These are phyloP conservation scores for Falco novaeseelandiae DNA, from an alignment of 2,797 vertebrate species.

Conservation along the genomic window DNA sequence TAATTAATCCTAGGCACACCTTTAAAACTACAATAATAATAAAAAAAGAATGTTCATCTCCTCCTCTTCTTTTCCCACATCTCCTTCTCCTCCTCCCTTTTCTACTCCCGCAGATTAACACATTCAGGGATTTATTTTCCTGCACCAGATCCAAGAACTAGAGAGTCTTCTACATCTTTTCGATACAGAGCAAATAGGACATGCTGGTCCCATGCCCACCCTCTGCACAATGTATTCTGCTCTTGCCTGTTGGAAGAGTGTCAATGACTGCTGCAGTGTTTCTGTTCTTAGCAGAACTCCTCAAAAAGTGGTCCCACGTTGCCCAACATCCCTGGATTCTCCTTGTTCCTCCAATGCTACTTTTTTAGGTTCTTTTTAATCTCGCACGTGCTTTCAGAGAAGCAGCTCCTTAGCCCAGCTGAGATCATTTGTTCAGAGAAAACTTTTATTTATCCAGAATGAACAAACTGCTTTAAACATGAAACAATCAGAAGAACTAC, in stretches of 20 bases:
- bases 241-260: background rate
- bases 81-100: background rate
- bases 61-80: conserved; percentile 36
- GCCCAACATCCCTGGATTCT: background rate
- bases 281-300: background rate
- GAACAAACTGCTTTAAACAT: background rate
- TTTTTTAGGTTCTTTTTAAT: background rate
- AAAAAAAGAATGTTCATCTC: background rate
- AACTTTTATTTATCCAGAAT: background rate
- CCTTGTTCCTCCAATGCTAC: background rate
- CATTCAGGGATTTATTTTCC: background rate
- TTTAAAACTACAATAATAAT: background rate
- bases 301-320: background rate
- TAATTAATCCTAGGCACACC: background rate
- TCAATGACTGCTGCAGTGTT: background rate
- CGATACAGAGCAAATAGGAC: rapidly evolving
- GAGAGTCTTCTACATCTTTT: background rate
- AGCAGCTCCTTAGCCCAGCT: background rate
- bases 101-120: background rate
- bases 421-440: background rate
- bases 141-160: background rate
- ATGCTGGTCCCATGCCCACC: background rate
- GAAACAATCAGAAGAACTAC: background rate
- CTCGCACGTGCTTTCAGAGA: background rate
- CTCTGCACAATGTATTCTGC: background rate